Evolutionary conservation across 2,888 invertebrate genomes (phyloP).

Genomic region (Molorchus minor): DNA sequence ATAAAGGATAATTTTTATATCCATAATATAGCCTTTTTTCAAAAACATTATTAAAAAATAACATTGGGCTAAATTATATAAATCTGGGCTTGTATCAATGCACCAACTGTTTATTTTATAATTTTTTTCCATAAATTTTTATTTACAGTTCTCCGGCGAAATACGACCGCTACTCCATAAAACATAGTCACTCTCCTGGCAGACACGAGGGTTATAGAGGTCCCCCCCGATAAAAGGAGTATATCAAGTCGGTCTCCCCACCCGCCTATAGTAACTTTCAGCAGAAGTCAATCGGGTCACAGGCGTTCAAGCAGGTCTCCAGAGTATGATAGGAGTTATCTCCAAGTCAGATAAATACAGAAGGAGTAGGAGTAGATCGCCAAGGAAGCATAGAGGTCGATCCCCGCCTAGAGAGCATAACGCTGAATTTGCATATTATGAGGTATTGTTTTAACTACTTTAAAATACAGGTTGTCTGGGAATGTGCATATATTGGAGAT

Average conservation of each 20-base stretch:
- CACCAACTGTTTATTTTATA: not conserved
- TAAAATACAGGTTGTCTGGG: not conserved
- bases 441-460: constrained; percentile 15
- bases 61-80: not conserved
- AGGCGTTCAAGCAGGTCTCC: constrained; percentile 22
- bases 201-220: constrained; percentile 6
- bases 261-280: constrained; percentile 16
- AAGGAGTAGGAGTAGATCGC: constrained; percentile 26
- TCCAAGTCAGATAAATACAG: constrained; percentile 6
- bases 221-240: constrained; percentile 2
- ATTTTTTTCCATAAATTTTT: not conserved
- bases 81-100: not conserved
- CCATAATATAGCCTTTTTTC: not conserved
- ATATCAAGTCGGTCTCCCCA: constrained; percentile 14
- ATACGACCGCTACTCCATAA: constrained; percentile 4
- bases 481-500: not conserved
- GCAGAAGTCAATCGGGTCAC: not conserved
- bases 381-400: constrained; percentile 16
- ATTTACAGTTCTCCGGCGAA: not conserved
- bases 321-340: constrained; percentile 9
- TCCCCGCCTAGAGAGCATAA: constrained; percentile 15
- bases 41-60: not conserved
- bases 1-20: too few species aligned
- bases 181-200: constrained; percentile 11
- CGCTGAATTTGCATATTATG: constrained; percentile 28